Evolutionary conservation across 2,113 vertebrate genomes (phyloP).

Genomic region (Archilochus colubris): DNA sequence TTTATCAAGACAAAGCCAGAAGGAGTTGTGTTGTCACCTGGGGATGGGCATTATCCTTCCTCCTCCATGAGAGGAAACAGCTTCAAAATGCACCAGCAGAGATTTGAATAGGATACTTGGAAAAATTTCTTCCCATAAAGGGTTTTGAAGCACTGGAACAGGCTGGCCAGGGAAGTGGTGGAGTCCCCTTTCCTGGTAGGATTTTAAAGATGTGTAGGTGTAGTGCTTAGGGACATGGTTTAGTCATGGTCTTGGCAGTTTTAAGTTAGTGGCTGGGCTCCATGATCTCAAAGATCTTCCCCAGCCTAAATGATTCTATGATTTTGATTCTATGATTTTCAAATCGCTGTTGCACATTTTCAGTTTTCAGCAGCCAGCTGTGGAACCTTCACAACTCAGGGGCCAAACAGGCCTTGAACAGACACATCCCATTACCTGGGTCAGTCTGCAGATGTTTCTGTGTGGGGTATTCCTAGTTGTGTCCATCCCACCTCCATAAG

Average conservation of each 20-base stretch:
- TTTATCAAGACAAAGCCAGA: neutral
- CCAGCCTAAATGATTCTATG: neutral
- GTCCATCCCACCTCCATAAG: neutral
- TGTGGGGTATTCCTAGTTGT: neutral
- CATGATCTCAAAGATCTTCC: neutral
- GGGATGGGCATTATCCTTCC: neutral
- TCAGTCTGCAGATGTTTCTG: neutral
- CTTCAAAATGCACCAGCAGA: neutral
- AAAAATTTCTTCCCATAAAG: neutral
- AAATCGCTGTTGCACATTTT: neutral
- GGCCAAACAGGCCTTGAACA: neutral
- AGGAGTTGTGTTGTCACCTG: fast-evolving
- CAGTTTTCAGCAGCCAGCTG: neutral
- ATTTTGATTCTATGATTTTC: neutral
- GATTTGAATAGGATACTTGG: neutral
- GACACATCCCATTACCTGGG: neutral
- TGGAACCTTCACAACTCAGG: neutral
- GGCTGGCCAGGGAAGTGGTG: neutral
- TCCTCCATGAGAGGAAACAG: neutral
- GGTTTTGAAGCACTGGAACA: neutral
- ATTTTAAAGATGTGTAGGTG: neutral
- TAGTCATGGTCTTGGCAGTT: neutral
- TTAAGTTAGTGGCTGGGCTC: neutral
- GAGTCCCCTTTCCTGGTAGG: neutral
- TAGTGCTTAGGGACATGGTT: neutral